phyloP scores from a whole-genome alignment of 2,888 invertebrate species.

The Macaria liturata region DNA sequence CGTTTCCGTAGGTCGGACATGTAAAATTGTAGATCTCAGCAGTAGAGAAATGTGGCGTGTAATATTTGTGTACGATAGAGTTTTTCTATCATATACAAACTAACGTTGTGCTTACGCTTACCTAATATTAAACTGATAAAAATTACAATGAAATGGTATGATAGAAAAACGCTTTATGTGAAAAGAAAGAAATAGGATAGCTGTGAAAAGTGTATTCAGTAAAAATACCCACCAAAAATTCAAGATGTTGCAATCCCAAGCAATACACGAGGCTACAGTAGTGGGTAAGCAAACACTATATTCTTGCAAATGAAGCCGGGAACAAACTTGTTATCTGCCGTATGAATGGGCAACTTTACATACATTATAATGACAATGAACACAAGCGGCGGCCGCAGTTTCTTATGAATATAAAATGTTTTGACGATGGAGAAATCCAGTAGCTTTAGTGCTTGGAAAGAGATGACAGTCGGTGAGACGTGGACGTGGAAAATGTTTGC shows the following conservation, averaged over 20 bases:
- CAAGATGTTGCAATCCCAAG: not conserved
- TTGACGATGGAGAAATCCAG: slow-evolving; percentile 9
- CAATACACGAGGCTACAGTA: slow-evolving; percentile 3
- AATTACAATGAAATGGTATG: no score
- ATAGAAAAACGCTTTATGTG: no score
- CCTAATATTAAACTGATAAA: no score
- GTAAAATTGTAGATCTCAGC: no score
- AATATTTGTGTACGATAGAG: no score
- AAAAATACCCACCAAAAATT: not conserved
- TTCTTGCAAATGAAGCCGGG: slow-evolving; percentile 32
- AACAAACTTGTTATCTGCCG: slow-evolving; percentile 27
- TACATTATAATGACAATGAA: slow-evolving; percentile 39
- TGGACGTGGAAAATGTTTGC: no score
- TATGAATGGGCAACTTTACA: slow-evolving; percentile 29
- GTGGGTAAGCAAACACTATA: slow-evolving; percentile 13
- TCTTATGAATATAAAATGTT: slow-evolving; percentile 32
- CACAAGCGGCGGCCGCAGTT: slow-evolving; percentile 19
- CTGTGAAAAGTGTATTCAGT: no score
- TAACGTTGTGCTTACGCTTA: no score
- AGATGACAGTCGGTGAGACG: not conserved
- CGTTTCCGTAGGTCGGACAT: no score
- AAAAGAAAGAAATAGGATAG: no score
- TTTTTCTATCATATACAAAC: no score
- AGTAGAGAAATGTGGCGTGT: no score
- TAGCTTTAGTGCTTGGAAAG: slow-evolving; percentile 4